These are phyloP conservation scores for Chelonia mydas DNA, from an alignment of 2,797 vertebrate genomes.

Conservation along the genomic window DNA sequence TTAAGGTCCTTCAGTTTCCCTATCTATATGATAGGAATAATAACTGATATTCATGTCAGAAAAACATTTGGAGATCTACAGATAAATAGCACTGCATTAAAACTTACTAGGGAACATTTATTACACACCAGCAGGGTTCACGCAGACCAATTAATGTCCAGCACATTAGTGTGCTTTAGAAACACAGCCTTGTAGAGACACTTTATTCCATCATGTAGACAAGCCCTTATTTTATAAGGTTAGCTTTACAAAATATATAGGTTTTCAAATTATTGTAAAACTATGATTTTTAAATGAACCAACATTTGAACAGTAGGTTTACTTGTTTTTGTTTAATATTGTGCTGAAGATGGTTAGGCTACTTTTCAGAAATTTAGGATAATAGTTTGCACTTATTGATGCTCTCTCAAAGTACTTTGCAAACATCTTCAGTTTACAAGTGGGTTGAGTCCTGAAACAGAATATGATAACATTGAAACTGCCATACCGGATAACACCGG, in stretches of 20 bases:
- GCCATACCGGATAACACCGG: background rate
- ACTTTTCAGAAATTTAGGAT: background rate
- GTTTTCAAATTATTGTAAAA: background rate
- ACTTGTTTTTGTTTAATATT: background rate
- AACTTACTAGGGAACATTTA: background rate
- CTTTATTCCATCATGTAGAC: background rate
- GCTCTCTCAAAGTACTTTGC: background rate
- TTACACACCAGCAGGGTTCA: background rate
- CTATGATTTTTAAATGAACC: background rate
- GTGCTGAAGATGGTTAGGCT: background rate
- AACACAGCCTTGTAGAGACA: background rate
- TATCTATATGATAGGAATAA: background rate
- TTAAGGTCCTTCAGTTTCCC: background rate
- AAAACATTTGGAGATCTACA: background rate
- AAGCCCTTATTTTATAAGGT: background rate
- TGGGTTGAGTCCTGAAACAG: background rate
- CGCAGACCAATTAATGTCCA: background rate
- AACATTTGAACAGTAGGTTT: background rate
- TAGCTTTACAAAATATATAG: background rate
- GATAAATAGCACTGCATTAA: accelerated
- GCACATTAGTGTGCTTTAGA: background rate
- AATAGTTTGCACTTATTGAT: background rate
- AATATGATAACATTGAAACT: background rate
- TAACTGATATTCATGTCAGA: background rate
- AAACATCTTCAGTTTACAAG: background rate